Conservation (phyloP, 2,113 vertebrate genomes). For the Stigmatopora nigra region DNA sequence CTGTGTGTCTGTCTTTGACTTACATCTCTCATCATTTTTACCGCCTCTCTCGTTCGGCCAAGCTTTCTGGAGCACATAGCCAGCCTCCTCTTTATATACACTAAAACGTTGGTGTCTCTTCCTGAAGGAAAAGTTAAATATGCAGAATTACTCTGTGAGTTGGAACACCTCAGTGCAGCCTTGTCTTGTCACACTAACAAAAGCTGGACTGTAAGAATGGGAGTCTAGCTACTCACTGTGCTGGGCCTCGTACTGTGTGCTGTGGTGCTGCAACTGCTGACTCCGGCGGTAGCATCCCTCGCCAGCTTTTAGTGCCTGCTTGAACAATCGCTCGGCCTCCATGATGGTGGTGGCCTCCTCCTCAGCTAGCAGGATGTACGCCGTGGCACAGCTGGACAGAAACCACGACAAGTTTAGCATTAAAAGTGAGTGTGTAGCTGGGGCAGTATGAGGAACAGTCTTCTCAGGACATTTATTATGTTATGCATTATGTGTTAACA, state of each 20-base stretch:
- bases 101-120: conserved; percentile 95
- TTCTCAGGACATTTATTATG: background rate
- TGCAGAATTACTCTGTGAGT: background rate
- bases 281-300: conserved; percentile 92
- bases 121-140: conserved; percentile 65
- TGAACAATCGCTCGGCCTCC: conserved; percentile 94
- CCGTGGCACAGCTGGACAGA: conserved; percentile 83
- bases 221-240: conserved; percentile 77
- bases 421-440: background rate
- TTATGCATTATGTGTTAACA: background rate
- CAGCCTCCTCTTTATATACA: conserved; percentile 95
- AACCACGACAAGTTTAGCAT: background rate
- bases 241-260: conserved; percentile 94
- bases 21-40: conserved; percentile 99
- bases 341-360: conserved; percentile 97
- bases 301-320: conserved; percentile 90
- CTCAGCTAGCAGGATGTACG: conserved; percentile 94
- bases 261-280: conserved; percentile 92
- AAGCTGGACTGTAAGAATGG: background rate
- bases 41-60: conserved; percentile 92
- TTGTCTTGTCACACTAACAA: background rate
- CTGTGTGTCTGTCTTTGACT: conserved; percentile 57
- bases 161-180: background rate
- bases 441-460: background rate
- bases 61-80: conserved; percentile 98